Evolutionary conservation across 1,140 invertebrate genomes (phyloP).

Genomic region (Micrasema minimum): DNA sequence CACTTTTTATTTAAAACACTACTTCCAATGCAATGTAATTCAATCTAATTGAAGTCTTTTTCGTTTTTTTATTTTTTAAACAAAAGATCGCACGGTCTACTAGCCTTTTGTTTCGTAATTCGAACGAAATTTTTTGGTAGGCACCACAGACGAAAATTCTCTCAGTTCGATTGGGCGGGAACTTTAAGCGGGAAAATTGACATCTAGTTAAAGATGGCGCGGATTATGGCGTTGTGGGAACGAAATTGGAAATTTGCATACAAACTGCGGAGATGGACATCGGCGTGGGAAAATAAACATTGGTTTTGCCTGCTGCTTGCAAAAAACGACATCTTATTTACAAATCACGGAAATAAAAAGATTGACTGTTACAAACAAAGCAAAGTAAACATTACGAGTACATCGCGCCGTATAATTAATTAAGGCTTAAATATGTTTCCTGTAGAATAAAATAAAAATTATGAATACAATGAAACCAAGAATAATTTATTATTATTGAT

Average conservation of each 20-base stretch:
- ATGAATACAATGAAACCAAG: too few species aligned
- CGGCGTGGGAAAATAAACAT: background rate
- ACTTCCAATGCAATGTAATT: too few species aligned
- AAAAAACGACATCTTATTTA: too few species aligned
- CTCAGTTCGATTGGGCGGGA: background rate
- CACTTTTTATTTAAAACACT: constrained; percentile 1
- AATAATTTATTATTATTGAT: too few species aligned
- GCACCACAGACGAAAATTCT: background rate
- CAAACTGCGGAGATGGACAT: constrained; percentile 4
- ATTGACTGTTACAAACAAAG: too few species aligned
- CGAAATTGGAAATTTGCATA: constrained; percentile 23
- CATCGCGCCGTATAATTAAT: too few species aligned
- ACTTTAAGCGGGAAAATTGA: constrained; percentile 10
- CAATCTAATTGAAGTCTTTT: too few species aligned
- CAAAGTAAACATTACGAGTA: too few species aligned
- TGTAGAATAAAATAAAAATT: too few species aligned
- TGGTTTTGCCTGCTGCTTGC: too few species aligned
- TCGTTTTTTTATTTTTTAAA: background rate
- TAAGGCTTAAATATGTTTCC: too few species aligned
- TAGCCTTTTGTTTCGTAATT: constrained; percentile 28
- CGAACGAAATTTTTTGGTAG: background rate
- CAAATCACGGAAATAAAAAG: too few species aligned
- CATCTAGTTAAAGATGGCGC: constrained; percentile 11
- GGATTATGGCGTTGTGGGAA: constrained; percentile 15
- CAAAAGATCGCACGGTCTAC: constrained; percentile 14